A percentile compares a stretch with the other conserved stretches of the same genome.
phyloP scores from a whole-genome alignment of 2,888 invertebrate species.

The Polyommatus icarus region DNA sequence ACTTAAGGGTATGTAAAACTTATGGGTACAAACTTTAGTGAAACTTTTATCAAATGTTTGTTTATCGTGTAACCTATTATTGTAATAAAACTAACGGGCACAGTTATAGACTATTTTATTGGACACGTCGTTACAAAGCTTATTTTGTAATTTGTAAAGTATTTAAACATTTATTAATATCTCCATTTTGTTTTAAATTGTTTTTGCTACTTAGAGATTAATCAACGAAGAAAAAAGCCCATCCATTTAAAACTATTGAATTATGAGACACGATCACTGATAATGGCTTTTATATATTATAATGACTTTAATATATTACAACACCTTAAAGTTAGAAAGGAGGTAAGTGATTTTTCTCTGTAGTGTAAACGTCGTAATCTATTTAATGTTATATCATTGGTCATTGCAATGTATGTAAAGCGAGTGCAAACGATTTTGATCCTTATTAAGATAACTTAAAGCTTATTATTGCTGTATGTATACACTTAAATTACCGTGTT shows the following conservation, averaged over 20 bases:
- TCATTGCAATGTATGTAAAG: slow-evolving; percentile 17
- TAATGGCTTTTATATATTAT: not conserved
- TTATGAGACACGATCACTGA: not conserved
- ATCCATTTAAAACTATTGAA: not conserved
- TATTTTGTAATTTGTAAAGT: not conserved
- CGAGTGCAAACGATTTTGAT: slow-evolving; percentile 16
- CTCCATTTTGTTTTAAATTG: not conserved
- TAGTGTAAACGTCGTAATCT: not conserved
- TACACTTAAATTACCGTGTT: slow-evolving; percentile 18
- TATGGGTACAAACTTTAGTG: no score
- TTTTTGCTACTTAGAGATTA: not conserved
- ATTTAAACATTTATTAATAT: not conserved
- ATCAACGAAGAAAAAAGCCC: not conserved
- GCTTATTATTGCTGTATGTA: not conserved
- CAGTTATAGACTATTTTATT: no score
- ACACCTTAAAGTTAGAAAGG: not conserved
- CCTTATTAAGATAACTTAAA: not conserved
- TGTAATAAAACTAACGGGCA: no score
- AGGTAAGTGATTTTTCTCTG: not conserved
- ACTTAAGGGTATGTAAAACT: no score
- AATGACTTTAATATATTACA: not conserved
- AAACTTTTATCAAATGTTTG: no score
- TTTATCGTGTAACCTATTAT: no score
- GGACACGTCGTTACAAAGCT: no score
- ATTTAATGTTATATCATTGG: slow-evolving; percentile 23